Evolutionary conservation across 2,797 vertebrate genomes (phyloP).

Genomic region (Hemibagrus guttatus): DNA sequence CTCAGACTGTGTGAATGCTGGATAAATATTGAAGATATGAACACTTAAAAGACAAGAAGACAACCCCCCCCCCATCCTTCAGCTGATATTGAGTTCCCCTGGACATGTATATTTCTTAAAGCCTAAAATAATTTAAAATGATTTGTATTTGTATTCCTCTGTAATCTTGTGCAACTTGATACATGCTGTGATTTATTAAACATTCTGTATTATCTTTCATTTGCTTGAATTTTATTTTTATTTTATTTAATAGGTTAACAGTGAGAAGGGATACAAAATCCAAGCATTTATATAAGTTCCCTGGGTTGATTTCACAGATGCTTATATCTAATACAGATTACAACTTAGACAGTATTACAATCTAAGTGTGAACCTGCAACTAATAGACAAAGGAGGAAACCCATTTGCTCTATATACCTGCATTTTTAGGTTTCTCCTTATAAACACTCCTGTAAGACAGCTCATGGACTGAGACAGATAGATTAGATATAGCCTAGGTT

Average conservation of each 20-base stretch:
- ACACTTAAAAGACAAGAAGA: neutral
- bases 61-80: neutral
- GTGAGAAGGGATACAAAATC: neutral
- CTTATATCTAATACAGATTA: neutral
- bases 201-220: neutral
- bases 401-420: neutral
- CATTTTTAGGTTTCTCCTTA: neutral
- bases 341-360: neutral
- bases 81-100: neutral
- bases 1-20: neutral
- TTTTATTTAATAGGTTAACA: neutral
- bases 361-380: neutral
- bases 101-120: neutral
- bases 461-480: conserved; percentile 22
- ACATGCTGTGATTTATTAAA: neutral
- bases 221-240: neutral
- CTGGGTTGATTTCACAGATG: neutral
- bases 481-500: conserved; percentile 11
- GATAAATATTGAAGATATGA: neutral
- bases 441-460: conserved; percentile 27
- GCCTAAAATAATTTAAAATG: neutral
- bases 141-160: neutral
- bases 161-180: neutral
- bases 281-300: neutral
- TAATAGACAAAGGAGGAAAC: conserved; percentile 12